Base-by-base conservation (phyloP, 2,113 vertebrate genomes). In the Pyrgilauda ruficollis region DNA sequence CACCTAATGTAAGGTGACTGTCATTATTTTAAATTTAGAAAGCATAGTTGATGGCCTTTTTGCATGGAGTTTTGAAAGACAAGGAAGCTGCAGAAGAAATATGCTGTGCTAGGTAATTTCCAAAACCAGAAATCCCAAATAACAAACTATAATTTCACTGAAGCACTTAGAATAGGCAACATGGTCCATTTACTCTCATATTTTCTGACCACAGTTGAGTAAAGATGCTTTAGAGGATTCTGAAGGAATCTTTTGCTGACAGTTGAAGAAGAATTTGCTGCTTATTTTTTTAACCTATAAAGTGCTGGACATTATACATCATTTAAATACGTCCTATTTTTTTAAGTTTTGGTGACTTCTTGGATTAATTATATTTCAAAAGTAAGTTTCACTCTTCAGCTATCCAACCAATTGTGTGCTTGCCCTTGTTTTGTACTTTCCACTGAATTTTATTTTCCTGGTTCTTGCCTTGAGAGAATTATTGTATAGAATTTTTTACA, bases 161-260 rank as follows among this genome's bases (percentile, higher is more conserved):
- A 87, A 92, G 81, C 87, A 91, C 77, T 92, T 92, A 89, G 37
- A 93, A 69, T 53, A 89, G 84, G 80, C 18, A 89, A 41, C 31
- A 92, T 35, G 77, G 69, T 84, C 73, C 89, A 93, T 95, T 93
- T 95, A 62, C 17, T 89, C n/a, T 72, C 4, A 0, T 84, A 84
- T 87, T 92, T 94, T 94, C 66, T 92, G 69, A 89, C 73, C 58
- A 84, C 39, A 89, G 74, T n/a, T 87, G 56, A 95, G 49, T 91
- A 89, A 93, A 84, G 44, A 89, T 68, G 28, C 28, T 84, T 95
- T 89, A 81, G 81, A 94, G 49, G 47, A 91, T 92, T 93, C 61
- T 61, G 53, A 55, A 92, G 28, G 49, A 73, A 68, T 75, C 24
- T 79, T 94, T 80, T 93, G 37, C 63, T 82, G 87, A 87, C 67